phyloP scores from a whole-genome alignment of 2,797 vertebrate genomes.

The Cetoscarus ocellatus region DNA sequence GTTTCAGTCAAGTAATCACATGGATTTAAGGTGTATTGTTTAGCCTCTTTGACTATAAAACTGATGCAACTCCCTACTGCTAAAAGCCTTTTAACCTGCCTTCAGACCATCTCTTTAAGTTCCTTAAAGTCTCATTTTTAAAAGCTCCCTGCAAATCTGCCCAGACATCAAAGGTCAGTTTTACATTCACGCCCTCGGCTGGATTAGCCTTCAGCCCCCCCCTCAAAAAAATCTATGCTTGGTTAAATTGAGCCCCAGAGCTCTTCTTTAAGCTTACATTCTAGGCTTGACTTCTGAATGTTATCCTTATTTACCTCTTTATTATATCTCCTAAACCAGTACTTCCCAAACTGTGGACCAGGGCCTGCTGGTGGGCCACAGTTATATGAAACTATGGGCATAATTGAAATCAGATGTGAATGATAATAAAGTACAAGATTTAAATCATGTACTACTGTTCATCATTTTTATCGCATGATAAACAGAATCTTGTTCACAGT shows the following conservation, averaged over 20 bases:
- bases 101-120: background rate
- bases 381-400: too few species aligned
- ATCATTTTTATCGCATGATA: too few species aligned
- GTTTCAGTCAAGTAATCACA: too few species aligned
- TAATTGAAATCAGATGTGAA: too few species aligned
- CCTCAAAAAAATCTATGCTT: background rate
- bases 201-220: slow-evolving; percentile 20
- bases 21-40: background rate
- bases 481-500: too few species aligned
- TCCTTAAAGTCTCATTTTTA: slow-evolving; percentile 1
- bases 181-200: slow-evolving; percentile 10
- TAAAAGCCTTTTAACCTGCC: background rate
- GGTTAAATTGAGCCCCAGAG: too few species aligned
- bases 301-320: background rate
- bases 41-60: background rate
- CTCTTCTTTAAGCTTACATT: background rate
- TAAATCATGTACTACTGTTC: too few species aligned
- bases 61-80: background rate
- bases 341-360: too few species aligned
- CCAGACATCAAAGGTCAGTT: background rate
- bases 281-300: background rate
- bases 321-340: background rate
- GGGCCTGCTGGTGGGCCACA: too few species aligned
- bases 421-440: too few species aligned
- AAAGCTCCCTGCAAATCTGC: too few species aligned